Evolutionary conservation across 2,797 vertebrate genomes (phyloP).

Genomic region (Threskiornis aethiopicus): DNA sequence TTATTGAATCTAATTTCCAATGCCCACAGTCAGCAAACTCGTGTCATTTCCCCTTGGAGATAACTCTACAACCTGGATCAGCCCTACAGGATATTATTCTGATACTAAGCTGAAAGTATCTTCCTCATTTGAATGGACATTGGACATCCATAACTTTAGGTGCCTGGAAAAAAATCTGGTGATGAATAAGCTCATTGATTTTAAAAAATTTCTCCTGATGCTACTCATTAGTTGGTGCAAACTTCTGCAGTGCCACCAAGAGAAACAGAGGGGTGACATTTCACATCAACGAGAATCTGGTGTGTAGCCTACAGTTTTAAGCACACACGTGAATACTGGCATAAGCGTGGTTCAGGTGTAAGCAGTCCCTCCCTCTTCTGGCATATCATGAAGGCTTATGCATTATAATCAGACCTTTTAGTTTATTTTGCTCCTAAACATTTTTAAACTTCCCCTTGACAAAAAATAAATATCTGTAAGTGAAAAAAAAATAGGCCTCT

Average conservation of each 20-base stretch:
- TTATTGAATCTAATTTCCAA: background rate
- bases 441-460: background rate
- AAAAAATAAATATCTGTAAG: background rate
- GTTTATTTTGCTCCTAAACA: background rate
- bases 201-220: background rate
- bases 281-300: background rate
- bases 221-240: background rate
- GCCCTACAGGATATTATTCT: background rate
- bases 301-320: background rate
- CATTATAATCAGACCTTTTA: background rate
- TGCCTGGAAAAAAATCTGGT: background rate
- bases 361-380: background rate
- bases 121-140: background rate
- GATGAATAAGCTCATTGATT: background rate
- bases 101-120: background rate
- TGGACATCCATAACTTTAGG: background rate
- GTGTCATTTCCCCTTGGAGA: background rate
- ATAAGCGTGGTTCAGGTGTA: fast-evolving
- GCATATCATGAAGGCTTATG: background rate
- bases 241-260: background rate
- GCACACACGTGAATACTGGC: background rate
- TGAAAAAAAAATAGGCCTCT: background rate
- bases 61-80: background rate
- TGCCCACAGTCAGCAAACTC: background rate
- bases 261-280: background rate